A percentile compares a stretch with the other conserved stretches of the same genome.
Evolutionary conservation across 2,113 vertebrate species (phyloP).

Genomic region (Percina caprodes): DNA sequence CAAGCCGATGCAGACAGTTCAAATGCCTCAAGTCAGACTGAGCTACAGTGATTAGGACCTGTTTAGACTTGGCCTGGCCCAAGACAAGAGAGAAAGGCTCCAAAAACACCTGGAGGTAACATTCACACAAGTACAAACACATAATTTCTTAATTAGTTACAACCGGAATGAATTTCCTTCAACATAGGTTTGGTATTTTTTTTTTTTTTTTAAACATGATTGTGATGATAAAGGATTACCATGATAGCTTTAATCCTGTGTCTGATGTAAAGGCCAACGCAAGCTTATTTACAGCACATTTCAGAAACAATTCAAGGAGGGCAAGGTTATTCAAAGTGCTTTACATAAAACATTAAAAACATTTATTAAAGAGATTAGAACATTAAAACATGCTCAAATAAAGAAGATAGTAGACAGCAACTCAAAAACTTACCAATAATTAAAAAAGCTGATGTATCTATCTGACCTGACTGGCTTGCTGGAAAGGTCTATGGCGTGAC

Average conservation of each 20-base stretch:
- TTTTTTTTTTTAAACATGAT: too few species aligned
- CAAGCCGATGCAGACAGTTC: slow-evolving; percentile 84
- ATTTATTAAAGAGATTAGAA: too few species aligned
- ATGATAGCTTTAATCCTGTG: neutral
- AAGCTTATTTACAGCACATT: too few species aligned
- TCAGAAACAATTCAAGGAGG: too few species aligned
- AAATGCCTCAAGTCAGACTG: slow-evolving; percentile 69
- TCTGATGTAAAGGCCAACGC: neutral
- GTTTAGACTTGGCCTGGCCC: slow-evolving; percentile 84
- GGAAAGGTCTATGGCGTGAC: slow-evolving; percentile 23
- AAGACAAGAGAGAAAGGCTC: slow-evolving; percentile 83
- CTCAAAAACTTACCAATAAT: neutral
- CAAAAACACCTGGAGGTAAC: slow-evolving; percentile 81
- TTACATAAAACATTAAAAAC: too few species aligned
- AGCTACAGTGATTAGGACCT: slow-evolving; percentile 76
- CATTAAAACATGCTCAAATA: too few species aligned
- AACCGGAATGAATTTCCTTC: neutral
- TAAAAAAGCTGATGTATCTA: neutral
- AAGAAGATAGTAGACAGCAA: neutral
- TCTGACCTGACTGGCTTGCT: neutral
- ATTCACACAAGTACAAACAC: neutral
- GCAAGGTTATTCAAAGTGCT: too few species aligned
- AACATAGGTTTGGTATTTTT: too few species aligned
- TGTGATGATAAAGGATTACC: neutral
- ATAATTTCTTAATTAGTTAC: neutral